These are phyloP conservation scores for Scortum barcoo DNA, from an alignment of 2,113 vertebrate genomes.

Conservation along the genomic window DNA sequence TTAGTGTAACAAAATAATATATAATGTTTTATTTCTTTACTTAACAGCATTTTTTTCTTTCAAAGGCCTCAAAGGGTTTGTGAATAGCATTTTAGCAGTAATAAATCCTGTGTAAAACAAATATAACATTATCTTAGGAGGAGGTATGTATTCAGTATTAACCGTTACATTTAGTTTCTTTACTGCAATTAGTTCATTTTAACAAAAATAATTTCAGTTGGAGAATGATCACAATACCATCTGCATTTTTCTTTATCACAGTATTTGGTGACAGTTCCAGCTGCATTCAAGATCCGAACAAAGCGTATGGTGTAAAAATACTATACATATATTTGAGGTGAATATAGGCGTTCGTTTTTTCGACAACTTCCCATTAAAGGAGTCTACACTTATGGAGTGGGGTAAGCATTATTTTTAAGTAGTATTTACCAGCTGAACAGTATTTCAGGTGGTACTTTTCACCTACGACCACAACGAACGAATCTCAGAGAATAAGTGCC, in stretches of 20 bases:
- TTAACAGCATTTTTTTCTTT: background rate
- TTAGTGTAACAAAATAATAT: background rate
- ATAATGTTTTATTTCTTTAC: background rate
- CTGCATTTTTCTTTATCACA: background rate
- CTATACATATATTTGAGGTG: background rate
- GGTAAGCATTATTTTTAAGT: background rate
- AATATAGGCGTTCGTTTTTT: background rate
- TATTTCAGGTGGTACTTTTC: no score
- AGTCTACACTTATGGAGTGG: no score
- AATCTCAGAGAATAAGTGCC: background rate
- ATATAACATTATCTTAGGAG: background rate
- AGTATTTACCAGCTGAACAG: background rate
- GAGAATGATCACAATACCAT: background rate
- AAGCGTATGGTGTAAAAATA: background rate
- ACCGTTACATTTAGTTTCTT: background rate
- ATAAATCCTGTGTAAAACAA: background rate
- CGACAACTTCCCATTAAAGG: background rate
- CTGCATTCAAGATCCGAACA: background rate
- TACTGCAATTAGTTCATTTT: no score
- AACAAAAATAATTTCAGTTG: background rate
- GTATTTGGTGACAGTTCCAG: background rate
- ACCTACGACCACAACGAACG: background rate
- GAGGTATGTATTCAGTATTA: background rate
- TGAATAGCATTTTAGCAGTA: background rate
- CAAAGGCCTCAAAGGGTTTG: no score